Base-by-base conservation (phyloP, 2,797 vertebrate genomes). In the Pogonophryne albipinna region DNA sequence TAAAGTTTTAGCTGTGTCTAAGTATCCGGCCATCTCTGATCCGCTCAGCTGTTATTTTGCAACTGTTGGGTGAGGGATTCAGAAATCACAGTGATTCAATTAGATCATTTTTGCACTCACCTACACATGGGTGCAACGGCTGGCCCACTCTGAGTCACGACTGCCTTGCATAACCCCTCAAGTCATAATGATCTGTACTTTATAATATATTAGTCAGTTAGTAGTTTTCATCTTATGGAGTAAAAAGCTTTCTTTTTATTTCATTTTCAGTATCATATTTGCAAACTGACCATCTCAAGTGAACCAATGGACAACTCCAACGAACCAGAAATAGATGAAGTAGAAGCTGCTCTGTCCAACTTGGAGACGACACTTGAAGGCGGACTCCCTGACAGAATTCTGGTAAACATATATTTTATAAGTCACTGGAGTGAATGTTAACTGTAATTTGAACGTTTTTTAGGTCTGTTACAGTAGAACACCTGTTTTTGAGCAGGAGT, bases 281-380 rank as follows among this genome's bases (percentile, higher is more conserved):
- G 97, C 94, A 99, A 99, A 84, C 87, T 99, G 85, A 97, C 97
- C 0, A 41, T 95, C 68, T 96, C 96, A 0, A 91, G 91, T 6
- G 97, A 97, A 61, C 93, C 93, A 0, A 91, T 95, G 87, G 94
- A 95, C 85, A 86, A 88, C 78, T 92, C 91, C 42, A 87, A 92
- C 0, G 97, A 99, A n/a, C 95, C 95, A 0, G 98, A 99, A 68
- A 91, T 96, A 0, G 98, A 99, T 65, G 98, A 99, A 95, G 95
- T 99, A 3, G 98, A 99, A 83, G 98, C 98, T 0, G 98, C 98
- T 0, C 95, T 99, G 66, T 97, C 97, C 70, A 97, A 97, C 87
- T 83, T 99, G 87, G 98, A 99, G 92, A 96, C 97, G 83, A 96
- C 97, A 0, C 94, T 99, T 4, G 97, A 99, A 93, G 96, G 97